Base-by-base conservation (phyloP, 2,797 vertebrate species). In the Pangasius macronema region DNA sequence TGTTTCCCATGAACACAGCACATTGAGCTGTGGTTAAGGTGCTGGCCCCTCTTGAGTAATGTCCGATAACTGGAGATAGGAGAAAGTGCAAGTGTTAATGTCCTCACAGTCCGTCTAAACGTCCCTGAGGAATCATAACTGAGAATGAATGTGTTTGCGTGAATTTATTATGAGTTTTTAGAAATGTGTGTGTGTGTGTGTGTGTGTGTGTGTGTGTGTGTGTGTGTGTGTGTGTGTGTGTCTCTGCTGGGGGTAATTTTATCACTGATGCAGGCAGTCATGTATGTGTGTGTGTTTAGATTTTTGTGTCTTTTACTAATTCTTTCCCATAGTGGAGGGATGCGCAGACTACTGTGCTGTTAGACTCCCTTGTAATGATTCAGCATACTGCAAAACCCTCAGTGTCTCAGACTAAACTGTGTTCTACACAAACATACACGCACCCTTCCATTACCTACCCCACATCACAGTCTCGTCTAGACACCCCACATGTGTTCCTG, bases 351-450 rank as follows among this genome's bases (percentile, higher is more conserved):
- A 80, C 53, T 0, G 24, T 76, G 82, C 85, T 68, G 49, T 90
- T 51, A 70, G 51, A 63, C 65, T 89, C 82, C 86, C 79, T 86
- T 90, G 83, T 72, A 89, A 90, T 88, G 87, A 88, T 67, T 89
- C 86, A 90, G 79, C 57, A 61, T 59, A 79, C 82, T 55, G 89
- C 86, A 65, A 86, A 89, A 87, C 80, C 89, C 82, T 65, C 84
- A 53, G 10, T 84, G 86, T 86, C 72, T 89, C 70, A 91, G 89
- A 91, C 90, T 88, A 91, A 90, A 90, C 89, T 89, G 86, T 86
- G 85, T 84, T 88, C 82, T 88, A 72, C 61, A 57, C 88, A 88
- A 86, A 88, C 81, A 86, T 84, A 85, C 55, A 79, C 53, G 82
- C 85, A 88, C 85, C 88, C 88, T 86, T 86, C 88, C 63, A 86